Base-by-base conservation (phyloP, 2,113 vertebrate species). In the Oxyura jamaicensis region DNA sequence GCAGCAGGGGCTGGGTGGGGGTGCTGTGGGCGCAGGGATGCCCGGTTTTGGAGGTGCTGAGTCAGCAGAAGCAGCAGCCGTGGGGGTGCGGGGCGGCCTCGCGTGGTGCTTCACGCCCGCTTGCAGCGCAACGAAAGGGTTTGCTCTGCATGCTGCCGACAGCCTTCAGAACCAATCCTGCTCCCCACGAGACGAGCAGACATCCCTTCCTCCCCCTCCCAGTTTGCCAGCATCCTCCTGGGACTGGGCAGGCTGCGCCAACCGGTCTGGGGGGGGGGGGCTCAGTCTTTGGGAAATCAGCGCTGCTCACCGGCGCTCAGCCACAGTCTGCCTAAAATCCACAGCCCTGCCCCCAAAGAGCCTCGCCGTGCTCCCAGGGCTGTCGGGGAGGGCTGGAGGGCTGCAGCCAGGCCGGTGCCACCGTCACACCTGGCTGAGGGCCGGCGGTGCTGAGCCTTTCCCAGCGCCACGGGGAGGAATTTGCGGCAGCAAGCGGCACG, bases 401-500 rank as follows among this genome's bases (percentile, higher is more conserved):
- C 62, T 65, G 62, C 62, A 65, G 62, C 36, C 25, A 5, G 3
- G 7, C 26, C 3, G 1, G 26, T 20, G 36, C 41, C 62, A 20
- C 10, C 31, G 26, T 50, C 33, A 41, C 17, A n/a, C 19, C 44
- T 5, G 44, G 55, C 26, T 4, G 3, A 17, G 16, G 56, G 31
- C 29, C 26, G 4, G 10, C 5, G 73, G 29, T 29, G 41, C 55
- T 0, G 1, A 58, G 10, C 26, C 20, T 1, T 28, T 19, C 26
- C 56, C 25, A n/a, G 50, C 3, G 0, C n/a, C 18, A 10, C 58
- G 28, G 55, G 73, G 69, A 86, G 29, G 16, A 58, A 15, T 52
- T 84, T 20, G 46, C 1, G 17, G 84, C n/a, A 62, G 75, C 71
- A 28, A 68, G 86, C 89, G 66, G 82, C 58, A 87, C 23, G 73